A percentile compares a stretch with the other conserved stretches of the same genome.
Evolutionary conservation across 2,888 invertebrate genomes (phyloP).

Genomic region (Lasioglossum figueresi): DNA sequence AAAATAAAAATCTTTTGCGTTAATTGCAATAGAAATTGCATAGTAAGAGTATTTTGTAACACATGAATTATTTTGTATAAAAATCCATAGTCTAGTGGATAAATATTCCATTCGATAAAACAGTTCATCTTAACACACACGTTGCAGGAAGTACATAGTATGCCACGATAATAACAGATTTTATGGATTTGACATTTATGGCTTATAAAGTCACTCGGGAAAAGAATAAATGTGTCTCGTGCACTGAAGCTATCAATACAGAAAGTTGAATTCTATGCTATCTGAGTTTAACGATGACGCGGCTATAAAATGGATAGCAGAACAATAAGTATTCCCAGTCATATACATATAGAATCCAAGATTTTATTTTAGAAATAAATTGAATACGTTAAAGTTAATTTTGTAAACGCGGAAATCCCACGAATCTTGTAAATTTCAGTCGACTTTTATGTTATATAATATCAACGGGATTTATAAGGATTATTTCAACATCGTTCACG

Average conservation of each 20-base stretch:
- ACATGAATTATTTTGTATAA: neutral
- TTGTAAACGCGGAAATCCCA: neutral
- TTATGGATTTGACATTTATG: neutral
- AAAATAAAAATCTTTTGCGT: neutral
- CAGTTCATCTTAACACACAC: too few species aligned
- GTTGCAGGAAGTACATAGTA: too few species aligned
- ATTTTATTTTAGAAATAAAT: neutral
- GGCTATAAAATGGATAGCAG: neutral
- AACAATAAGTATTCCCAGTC: neutral
- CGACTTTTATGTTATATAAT: neutral
- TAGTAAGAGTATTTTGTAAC: too few species aligned
- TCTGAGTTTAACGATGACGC: neutral
- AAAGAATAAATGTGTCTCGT: neutral
- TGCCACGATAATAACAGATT: neutral
- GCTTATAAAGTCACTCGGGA: neutral
- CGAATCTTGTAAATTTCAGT: neutral
- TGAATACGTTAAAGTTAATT: neutral
- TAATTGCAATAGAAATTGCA: neutral
- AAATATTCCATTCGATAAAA: neutral
- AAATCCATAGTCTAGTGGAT: neutral
- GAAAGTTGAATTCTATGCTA: neutral
- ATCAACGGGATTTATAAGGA: neutral
- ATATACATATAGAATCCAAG: accelerated
- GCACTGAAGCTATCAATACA: neutral
- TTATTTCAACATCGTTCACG: neutral